These are phyloP conservation scores for Dyspetes luteomarginatus DNA, from an alignment of 2,888 invertebrate genomes.

Conservation along the genomic window DNA sequence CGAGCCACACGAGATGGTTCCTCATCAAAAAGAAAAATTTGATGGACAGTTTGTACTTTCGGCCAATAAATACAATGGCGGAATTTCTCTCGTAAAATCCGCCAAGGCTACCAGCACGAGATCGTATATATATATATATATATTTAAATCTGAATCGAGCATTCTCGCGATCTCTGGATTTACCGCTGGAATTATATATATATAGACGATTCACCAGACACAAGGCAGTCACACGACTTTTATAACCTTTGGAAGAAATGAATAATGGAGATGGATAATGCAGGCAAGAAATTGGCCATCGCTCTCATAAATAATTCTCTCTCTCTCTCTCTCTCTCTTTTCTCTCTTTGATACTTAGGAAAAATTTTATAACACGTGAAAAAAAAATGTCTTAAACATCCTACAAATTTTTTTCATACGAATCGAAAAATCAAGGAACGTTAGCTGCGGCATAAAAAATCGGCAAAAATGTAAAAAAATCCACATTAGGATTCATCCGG, in stretches of 20 bases:
- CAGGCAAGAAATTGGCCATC: slow-evolving; percentile 57
- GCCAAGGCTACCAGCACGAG: slow-evolving; percentile 23
- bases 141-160: slow-evolving; percentile 78
- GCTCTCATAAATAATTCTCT: not conserved
- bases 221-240: slow-evolving; percentile 69
- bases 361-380: not conserved
- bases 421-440: not conserved
- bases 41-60: slow-evolving; percentile 25
- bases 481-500: slow-evolving; percentile 51
- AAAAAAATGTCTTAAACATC: no score
- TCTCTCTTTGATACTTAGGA: not conserved
- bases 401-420: no score
- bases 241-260: slow-evolving; percentile 73
- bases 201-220: slow-evolving; percentile 67
- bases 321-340: not conserved
- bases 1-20: not conserved
- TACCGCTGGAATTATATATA: slow-evolving; percentile 69
- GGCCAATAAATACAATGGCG: slow-evolving; percentile 75
- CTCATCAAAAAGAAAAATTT: not conserved
- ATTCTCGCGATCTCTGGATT: slow-evolving; percentile 71
- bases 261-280: slow-evolving; percentile 78
- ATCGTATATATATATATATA: slow-evolving; percentile 67
- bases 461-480: slow-evolving; percentile 3
- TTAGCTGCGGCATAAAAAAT: not conserved
- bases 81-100: slow-evolving; percentile 25